phyloP scores from a whole-genome alignment of 1,140 invertebrate species.

The Drosophila santomea region DNA sequence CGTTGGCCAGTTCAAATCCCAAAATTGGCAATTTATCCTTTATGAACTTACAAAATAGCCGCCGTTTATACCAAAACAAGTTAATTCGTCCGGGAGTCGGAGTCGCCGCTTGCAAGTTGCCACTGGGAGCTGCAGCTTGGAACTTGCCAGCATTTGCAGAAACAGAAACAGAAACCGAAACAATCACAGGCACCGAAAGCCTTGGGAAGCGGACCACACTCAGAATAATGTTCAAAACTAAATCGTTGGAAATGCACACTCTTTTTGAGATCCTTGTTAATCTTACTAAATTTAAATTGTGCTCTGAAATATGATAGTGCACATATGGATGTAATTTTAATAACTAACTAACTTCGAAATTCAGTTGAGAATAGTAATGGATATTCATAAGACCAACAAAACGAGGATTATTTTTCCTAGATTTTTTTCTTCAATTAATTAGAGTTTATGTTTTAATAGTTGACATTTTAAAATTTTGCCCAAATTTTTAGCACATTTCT shows the following conservation, averaged over 20 bases:
- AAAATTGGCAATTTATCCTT: slow-evolving; percentile 84
- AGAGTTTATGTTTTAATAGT: no score
- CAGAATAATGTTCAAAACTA: not conserved
- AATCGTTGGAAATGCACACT: no score
- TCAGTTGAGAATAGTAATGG: no score
- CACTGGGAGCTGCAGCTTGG: slow-evolving; percentile 18
- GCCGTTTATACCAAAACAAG: slow-evolving; percentile 84
- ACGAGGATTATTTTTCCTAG: no score
- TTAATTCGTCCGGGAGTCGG: slow-evolving; percentile 76
- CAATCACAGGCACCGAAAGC: slow-evolving; percentile 18
- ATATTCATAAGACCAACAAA: no score
- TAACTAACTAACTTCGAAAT: no score
- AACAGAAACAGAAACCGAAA: slow-evolving; percentile 35
- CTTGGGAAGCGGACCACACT: not conserved
- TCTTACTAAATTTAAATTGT: no score
- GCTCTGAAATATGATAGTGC: no score
- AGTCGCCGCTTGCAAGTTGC: slow-evolving; percentile 8
- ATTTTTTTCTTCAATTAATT: no score
- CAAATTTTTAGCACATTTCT: not conserved
- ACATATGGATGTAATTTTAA: no score
- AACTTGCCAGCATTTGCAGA: slow-evolving; percentile 34
- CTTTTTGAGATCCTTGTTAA: no score
- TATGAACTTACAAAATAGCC: slow-evolving; percentile 84
- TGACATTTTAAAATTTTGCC: no score
- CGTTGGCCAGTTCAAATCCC: slow-evolving; percentile 81